Conservation (phyloP, 2,113 vertebrate genomes). For the Lonchura striata region DNA sequence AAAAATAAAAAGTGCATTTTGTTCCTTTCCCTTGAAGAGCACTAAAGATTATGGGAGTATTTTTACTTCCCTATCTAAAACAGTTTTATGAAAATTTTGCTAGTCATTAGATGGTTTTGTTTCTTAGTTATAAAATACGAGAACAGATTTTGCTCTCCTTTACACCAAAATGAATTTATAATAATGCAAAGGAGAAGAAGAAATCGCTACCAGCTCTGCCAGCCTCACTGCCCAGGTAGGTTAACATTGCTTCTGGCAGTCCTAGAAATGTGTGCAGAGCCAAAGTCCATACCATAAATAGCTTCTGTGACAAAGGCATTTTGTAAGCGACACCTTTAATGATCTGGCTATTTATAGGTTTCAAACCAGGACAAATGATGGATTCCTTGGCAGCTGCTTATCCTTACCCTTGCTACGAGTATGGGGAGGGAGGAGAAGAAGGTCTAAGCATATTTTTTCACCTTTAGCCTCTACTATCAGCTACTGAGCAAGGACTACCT, state of each 20-base stretch:
- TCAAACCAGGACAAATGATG: neutral
- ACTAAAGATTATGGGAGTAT: neutral
- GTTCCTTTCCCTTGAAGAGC: neutral
- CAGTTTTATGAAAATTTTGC: neutral
- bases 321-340: conserved; percentile 32
- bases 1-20: neutral
- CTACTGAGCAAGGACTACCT: neutral
- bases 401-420: neutral
- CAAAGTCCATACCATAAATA: neutral
- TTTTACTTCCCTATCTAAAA: neutral
- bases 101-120: neutral
- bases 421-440: neutral
- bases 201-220: neutral
- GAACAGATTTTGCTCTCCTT: neutral
- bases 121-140: neutral
- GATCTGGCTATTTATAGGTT: conserved; percentile 32
- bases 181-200: neutral
- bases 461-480: neutral
- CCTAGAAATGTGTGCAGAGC: neutral
- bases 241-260: neutral
- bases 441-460: neutral
- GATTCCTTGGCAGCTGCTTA: neutral
- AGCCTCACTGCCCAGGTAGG: neutral
- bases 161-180: neutral
- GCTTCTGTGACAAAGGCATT: conserved; percentile 11